These are phyloP conservation scores for Ganaspis sp. DNA, from an alignment of 1,140 invertebrate genomes.

Conservation along the genomic window DNA sequence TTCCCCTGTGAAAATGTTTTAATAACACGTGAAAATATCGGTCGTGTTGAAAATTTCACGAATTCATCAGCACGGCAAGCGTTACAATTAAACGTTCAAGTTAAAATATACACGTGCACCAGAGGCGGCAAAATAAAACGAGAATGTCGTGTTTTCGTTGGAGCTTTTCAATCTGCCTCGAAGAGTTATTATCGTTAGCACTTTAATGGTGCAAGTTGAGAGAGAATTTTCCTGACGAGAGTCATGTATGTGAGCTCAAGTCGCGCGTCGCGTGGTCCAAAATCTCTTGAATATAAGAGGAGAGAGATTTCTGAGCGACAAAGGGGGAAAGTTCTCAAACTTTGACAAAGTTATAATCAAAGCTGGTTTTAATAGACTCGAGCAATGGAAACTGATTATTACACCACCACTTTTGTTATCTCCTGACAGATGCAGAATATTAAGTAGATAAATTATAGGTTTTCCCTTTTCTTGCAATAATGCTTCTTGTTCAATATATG, in stretches of 20 bases:
- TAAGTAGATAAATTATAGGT: neutral
- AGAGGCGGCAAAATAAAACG: neutral
- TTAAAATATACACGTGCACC: neutral
- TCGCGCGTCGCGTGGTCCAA: neutral
- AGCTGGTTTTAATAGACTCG: neutral
- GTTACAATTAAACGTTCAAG: neutral
- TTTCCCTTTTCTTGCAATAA: no score
- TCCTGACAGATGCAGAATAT: neutral
- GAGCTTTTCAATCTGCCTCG: slow-evolving; percentile 10
- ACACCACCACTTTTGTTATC: neutral
- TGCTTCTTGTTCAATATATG: no score
- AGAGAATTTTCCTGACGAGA: neutral
- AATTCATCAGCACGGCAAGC: slow-evolving; percentile 10
- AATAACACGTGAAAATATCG: neutral
- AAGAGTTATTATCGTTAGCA: slow-evolving; percentile 16
- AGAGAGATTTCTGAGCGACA: neutral
- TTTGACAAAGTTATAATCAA: slow-evolving; percentile 14
- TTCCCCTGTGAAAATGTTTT: neutral
- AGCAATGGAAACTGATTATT: neutral
- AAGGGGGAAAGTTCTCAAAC: neutral
- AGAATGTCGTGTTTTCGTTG: slow-evolving; percentile 15
- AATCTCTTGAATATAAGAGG: slow-evolving; percentile 9
- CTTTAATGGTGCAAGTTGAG: neutral
- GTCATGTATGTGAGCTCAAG: neutral
- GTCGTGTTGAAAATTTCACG: slow-evolving; percentile 12